phyloP scores from a whole-genome alignment of 1,140 invertebrate genomes.

The Dendrolimus kikuchii region DNA sequence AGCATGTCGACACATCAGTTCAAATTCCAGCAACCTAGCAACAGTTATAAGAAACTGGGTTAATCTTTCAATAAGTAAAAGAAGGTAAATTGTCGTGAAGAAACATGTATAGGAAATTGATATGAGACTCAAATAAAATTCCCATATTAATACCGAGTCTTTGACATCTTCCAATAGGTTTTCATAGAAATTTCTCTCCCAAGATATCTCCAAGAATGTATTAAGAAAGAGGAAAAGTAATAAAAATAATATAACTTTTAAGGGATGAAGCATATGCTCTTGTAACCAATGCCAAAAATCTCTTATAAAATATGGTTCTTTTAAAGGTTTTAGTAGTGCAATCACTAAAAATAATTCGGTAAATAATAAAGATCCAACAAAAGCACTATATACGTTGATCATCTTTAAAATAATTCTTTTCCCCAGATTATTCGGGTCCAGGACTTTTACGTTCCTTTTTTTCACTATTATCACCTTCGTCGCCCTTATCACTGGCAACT shows the following conservation, averaged over 20 bases:
- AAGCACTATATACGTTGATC: slow-evolving; percentile 36
- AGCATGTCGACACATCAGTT: slow-evolving; percentile 43
- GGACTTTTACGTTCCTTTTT: slow-evolving; percentile 2
- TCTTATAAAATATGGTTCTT: slow-evolving; percentile 32
- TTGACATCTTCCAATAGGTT: slow-evolving; percentile 15
- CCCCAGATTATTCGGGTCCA: slow-evolving; percentile 8
- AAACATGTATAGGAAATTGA: slow-evolving; percentile 25
- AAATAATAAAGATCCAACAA: slow-evolving; percentile 23
- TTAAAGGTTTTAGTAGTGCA: slow-evolving; percentile 34
- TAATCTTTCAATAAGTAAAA: slow-evolving; percentile 34
- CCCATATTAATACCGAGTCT: slow-evolving; percentile 17
- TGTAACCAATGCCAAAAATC: slow-evolving; percentile 32
- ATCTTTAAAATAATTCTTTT: slow-evolving; percentile 21
- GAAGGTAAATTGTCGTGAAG: slow-evolving; percentile 26
- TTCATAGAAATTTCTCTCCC: slow-evolving; percentile 20
- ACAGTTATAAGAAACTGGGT: slow-evolving; percentile 26
- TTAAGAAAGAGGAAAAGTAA: slow-evolving; percentile 20
- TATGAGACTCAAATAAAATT: slow-evolving; percentile 32
- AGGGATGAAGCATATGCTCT: slow-evolving; percentile 13
- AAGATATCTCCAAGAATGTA: slow-evolving; percentile 27
- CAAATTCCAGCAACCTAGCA: slow-evolving; percentile 40
- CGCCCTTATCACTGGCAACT: neutral
- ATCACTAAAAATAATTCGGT: slow-evolving; percentile 30
- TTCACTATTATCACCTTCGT: slow-evolving; percentile 4
- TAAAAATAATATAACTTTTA: slow-evolving; percentile 18